A percentile compares a stretch with the other conserved stretches of the same genome.
phyloP scores from a whole-genome alignment of 2,113 vertebrate species.

The Chionomys nivalis region DNA sequence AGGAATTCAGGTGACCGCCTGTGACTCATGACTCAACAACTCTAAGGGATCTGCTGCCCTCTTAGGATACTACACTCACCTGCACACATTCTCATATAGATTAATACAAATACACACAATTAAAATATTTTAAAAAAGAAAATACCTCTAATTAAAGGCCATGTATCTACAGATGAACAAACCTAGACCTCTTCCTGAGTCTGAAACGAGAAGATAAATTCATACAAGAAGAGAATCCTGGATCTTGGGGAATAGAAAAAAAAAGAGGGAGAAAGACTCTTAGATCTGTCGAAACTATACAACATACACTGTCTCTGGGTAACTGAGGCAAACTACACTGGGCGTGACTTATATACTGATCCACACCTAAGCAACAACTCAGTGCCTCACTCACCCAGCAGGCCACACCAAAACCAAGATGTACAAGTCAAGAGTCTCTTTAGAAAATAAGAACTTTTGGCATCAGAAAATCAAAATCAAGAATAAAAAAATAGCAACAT shows the following conservation, averaged over 20 bases:
- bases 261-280: background rate
- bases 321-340: constrained; percentile 4
- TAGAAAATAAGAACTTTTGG: constrained; percentile 55
- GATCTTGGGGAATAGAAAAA: background rate
- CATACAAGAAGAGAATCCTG: constrained; percentile 44
- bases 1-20: background rate
- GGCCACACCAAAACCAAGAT: constrained; percentile 50
- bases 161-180: background rate
- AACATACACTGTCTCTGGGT: background rate
- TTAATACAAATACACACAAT: background rate
- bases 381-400: background rate
- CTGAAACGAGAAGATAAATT: background rate
- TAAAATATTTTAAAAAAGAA: background rate
- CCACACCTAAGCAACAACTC: constrained; percentile 30
- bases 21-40: background rate
- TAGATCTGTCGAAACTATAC: background rate
- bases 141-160: background rate
- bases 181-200: constrained; percentile 2
- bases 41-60: background rate
- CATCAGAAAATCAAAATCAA: constrained; percentile 65
- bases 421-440: constrained; percentile 37
- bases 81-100: background rate
- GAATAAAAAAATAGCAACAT: background rate
- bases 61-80: background rate
- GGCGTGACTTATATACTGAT: background rate